phyloP scores from a whole-genome alignment of 2,113 vertebrate genomes.

The Bubalus kerabau region DNA sequence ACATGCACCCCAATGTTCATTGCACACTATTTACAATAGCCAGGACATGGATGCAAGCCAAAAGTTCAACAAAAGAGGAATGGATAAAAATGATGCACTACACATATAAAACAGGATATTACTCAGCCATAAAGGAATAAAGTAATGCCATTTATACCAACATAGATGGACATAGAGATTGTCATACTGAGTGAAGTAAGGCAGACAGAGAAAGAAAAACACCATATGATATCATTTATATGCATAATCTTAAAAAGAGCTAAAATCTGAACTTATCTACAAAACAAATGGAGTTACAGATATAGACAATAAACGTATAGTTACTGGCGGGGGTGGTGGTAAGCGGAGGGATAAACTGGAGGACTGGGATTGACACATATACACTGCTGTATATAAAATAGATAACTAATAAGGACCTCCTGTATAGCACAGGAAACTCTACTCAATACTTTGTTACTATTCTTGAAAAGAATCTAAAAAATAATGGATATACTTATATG shows the following conservation, averaged over 20 bases:
- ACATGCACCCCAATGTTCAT: not conserved
- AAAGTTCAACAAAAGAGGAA: not conserved
- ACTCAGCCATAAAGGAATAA: not conserved
- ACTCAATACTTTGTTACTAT: not conserved
- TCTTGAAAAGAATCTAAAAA: not conserved
- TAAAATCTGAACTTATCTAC: not conserved
- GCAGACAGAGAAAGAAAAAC: not conserved
- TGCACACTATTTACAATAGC: not conserved
- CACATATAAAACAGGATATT: not conserved
- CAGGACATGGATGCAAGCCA: not conserved
- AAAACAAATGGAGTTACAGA: not conserved
- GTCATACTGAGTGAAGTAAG: not conserved
- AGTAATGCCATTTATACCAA: not conserved
- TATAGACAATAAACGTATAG: not conserved
- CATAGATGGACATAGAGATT: not conserved
- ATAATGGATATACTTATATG: not conserved
- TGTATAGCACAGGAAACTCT: not conserved
- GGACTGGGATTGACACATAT: not conserved
- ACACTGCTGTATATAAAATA: not conserved
- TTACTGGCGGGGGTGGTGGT: rapidly evolving
- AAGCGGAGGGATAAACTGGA: not conserved
- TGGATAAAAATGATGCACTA: not conserved
- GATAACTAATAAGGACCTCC: not conserved
- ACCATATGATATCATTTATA: not conserved
- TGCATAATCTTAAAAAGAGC: not conserved